Evolutionary conservation across 2,113 vertebrate species (phyloP), one percentile per base, ranked within the genome.

Genomic region (Cinclus mexicanus): DNA sequence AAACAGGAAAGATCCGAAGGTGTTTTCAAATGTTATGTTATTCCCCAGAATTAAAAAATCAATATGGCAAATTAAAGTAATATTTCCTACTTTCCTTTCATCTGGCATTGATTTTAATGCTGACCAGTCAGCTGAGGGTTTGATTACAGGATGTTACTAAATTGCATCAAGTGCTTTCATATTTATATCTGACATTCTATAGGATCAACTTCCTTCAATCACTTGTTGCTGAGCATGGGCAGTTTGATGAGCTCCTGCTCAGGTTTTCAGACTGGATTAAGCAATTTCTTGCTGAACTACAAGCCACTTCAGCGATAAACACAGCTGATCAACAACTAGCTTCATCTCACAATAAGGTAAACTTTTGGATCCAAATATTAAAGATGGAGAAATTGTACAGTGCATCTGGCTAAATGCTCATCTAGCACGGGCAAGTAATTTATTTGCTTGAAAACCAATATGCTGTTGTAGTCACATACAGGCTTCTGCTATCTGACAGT

Each of bases 261-360:
- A 95, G 96, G 47, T 97, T 99, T 94, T 99, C 98, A 42, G 97
- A 98, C 56, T 99, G 98, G 98, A 99, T 98, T 93, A 99, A 99
- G 93, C 97, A 97, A 87, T 99, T 99, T 84, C 98, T 99, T 65
- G 97, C 97, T 86, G 97, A 97, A 83, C 94, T 99, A 60, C 98
- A 99, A 87, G 96, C 87, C 29, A 98, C 98, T 69, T 98, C 98
- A 68, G 98, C 98, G 95, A 98, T 99, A 86, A 98, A 97, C 86
- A 93, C 98, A 49, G 89, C 85, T 41, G 98, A 99, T 95, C 98
- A 98, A 59, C 97, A 98, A 11, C 80, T 96, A 69, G 97, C 98
- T 85, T 47, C 97, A n/a, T 94, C 95, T 63, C 97, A 98, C 71
- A 97, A 98, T 92, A 98, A 98, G 99, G 99, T 99, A 98, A 96